These are phyloP conservation scores for Synanthedon vespiformis DNA, from an alignment of 2,888 invertebrate genomes.

Conservation along the genomic window DNA sequence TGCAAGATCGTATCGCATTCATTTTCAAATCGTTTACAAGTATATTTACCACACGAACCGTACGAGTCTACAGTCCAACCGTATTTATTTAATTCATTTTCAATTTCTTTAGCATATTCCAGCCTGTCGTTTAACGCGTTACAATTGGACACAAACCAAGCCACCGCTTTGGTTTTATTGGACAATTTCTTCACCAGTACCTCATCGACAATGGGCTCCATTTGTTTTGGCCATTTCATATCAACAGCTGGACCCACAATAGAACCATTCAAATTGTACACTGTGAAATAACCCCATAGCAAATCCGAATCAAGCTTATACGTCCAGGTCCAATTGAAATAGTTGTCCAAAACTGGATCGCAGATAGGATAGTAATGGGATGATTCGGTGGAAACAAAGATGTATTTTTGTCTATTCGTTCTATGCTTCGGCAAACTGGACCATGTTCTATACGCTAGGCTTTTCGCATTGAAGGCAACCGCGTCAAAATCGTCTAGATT, in stretches of 20 bases:
- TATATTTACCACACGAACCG: slow-evolving; percentile 24
- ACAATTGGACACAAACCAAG: slow-evolving; percentile 35
- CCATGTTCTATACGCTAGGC: not conserved
- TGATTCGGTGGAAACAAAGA: slow-evolving; percentile 40
- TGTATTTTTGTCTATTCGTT: slow-evolving; percentile 32
- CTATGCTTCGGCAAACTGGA: slow-evolving; percentile 17
- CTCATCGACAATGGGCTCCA: slow-evolving; percentile 25
- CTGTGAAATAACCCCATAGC: slow-evolving; percentile 27
- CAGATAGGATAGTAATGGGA: slow-evolving; percentile 30
- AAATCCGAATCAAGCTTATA: slow-evolving; percentile 38
- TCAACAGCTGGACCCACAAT: slow-evolving; percentile 26
- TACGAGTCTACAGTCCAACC: slow-evolving; percentile 26
- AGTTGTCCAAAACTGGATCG: slow-evolving; percentile 20
- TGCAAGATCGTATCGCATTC: slow-evolving; percentile 19
- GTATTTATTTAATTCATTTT: slow-evolving; percentile 14
- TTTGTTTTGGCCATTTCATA: slow-evolving; percentile 29
- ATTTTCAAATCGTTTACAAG: slow-evolving; percentile 15
- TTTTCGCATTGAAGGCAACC: slow-evolving; percentile 13
- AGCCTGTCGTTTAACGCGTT: slow-evolving; percentile 16
- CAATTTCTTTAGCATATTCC: slow-evolving; percentile 11
- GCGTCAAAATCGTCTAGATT: slow-evolving; percentile 14
- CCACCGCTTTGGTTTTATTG: slow-evolving; percentile 25
- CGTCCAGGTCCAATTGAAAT: slow-evolving; percentile 50
- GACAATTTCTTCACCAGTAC: slow-evolving; percentile 13
- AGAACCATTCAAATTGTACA: slow-evolving; percentile 20